Evolutionary conservation across 2,113 vertebrate genomes (phyloP).

Genomic region (Elephas maximus): DNA sequence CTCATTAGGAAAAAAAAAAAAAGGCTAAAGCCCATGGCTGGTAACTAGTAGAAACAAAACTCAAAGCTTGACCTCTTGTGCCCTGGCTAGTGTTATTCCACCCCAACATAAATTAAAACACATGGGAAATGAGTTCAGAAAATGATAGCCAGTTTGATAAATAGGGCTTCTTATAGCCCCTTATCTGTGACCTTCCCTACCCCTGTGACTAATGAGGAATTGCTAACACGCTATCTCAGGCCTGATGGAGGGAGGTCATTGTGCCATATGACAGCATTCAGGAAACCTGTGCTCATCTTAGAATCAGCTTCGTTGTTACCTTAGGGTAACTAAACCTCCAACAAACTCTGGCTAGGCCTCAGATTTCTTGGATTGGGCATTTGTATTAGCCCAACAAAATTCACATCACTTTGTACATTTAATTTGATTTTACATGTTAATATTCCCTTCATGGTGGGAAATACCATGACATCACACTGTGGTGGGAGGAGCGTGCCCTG

Average conservation of each 20-base stretch:
- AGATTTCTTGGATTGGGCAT: neutral
- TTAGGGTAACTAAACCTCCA: neutral
- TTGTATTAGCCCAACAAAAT: neutral
- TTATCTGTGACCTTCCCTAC: neutral
- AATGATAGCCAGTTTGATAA: neutral
- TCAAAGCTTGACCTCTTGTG: neutral
- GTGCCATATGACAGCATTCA: neutral
- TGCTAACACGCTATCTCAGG: neutral
- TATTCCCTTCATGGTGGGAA: neutral
- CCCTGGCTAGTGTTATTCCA: neutral
- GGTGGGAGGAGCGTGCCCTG: neutral
- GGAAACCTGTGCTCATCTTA: neutral
- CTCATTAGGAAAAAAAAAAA: neutral
- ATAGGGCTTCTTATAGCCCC: accelerated
- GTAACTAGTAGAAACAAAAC: neutral
- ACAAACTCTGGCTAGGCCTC: neutral
- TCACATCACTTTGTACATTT: neutral
- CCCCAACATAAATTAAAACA: neutral
- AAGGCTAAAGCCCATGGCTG: neutral
- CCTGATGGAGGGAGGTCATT: neutral
- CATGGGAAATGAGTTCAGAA: neutral
- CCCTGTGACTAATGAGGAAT: neutral
- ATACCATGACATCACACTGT: neutral
- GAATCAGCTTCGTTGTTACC: neutral
- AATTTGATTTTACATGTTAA: neutral